Evolutionary conservation across 2,797 vertebrate species (phyloP).

Genomic region (Scyliorhinus canicula): DNA sequence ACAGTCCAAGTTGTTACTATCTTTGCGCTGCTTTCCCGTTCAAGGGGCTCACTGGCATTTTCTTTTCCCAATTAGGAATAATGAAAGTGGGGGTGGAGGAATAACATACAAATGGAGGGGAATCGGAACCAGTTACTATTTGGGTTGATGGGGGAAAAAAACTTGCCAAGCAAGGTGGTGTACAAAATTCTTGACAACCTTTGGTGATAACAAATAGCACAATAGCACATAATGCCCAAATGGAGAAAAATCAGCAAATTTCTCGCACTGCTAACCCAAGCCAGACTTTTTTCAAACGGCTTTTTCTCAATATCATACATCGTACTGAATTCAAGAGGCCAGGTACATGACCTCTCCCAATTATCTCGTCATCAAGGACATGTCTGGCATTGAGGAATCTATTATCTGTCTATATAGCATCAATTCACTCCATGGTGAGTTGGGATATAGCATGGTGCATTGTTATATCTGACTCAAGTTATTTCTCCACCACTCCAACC

Average conservation of each 20-base stretch:
- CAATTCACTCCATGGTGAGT: neutral
- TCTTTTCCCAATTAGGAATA: neutral
- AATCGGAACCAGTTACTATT: too few species aligned
- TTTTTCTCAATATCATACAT: neutral
- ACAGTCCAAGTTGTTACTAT: neutral
- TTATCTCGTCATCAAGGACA: neutral
- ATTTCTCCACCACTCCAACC: neutral
- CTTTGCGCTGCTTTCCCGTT: neutral
- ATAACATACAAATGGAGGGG: neutral
- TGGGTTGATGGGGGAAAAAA: too few species aligned
- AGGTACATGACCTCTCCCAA: neutral
- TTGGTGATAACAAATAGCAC: neutral
- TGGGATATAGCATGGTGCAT: neutral
- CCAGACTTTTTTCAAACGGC: neutral
- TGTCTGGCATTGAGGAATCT: neutral
- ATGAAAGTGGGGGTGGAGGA: neutral
- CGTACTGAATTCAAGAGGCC: neutral
- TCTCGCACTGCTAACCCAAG: neutral
- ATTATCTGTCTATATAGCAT: neutral
- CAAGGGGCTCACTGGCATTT: neutral
- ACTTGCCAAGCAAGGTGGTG: conserved; percentile 9
- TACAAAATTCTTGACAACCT: neutral
- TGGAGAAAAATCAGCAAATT: neutral
- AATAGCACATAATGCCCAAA: neutral
- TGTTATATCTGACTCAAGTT: neutral